Evolutionary conservation across 2,113 vertebrate species (phyloP), one percentile per base, ranked within the genome.

Genomic region (Anarrhichthys ocellatus): DNA sequence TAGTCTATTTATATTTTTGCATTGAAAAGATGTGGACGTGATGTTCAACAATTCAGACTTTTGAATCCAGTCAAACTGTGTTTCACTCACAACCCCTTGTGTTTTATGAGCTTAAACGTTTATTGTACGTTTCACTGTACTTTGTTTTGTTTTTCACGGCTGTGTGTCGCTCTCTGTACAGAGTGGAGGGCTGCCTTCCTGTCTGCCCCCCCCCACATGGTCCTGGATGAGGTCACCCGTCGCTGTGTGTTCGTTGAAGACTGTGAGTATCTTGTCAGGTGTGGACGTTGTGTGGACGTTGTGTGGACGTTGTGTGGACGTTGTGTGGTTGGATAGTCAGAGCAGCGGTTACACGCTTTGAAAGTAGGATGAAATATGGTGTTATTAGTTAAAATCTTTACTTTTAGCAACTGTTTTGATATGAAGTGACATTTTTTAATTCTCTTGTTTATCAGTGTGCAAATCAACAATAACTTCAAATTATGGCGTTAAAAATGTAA

Each of bases 171-270:
- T 84, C 68, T 81, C 87, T 95, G 58, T 64, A 1, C 91, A 99
- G 98, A 92, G 96, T 99, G 78, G 98, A 99, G 93, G 97, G 97
- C 84, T 99, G 98, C 90, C 90, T 98, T 42, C 97, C 98, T 36
- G 89, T 89, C 6, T 99, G 97, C 76, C 96, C 96, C 22, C 22
- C 34, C 85, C 15, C 93, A 96, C 84, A 97, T 97, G 97, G 94
- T 99, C 74, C 90, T 99, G 92, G 98, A 99, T 91, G 97, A 99
- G 93, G 90, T 98, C 86, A 99, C 98, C 64, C 96, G 95, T 83
- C 96, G 96, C 91, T 99, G 98, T 68, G 98, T 99, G 70, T 94
- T 96, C 83, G 66, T 95, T 69, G 95, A 97, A 81, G 98, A 99
- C 90, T 99, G 98, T 99, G 94, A 95, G 98, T 96, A 20, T 62